Percentiles rank a stretch among this genome's conserved stretches.
phyloP scores from a whole-genome alignment of 1,140 invertebrate species.

The Drosophila biarmipes region DNA sequence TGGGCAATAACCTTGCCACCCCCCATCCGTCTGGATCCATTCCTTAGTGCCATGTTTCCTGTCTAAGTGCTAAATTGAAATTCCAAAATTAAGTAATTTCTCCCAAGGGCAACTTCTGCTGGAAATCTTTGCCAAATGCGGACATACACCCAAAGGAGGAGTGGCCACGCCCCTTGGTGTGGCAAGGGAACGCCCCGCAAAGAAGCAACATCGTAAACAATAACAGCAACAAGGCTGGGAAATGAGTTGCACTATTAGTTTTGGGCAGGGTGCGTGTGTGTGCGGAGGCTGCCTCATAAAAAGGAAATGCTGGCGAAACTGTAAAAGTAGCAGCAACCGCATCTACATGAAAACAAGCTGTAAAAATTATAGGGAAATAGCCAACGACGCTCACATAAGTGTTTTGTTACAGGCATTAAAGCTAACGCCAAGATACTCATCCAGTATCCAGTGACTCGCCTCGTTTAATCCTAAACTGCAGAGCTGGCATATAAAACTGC shows the following conservation, averaged over 20 bases:
- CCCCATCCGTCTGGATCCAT: neutral
- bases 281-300: conserved; percentile 42
- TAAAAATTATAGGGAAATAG: conserved; percentile 77
- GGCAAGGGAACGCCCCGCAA: conserved; percentile 47
- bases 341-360: conserved; percentile 67
- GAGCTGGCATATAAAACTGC: conserved; percentile 18
- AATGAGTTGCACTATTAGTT: conserved; percentile 78
- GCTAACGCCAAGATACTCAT: conserved; percentile 23
- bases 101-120: conserved; percentile 65
- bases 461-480: conserved; percentile 39
- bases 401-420: conserved; percentile 46
- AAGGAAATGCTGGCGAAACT: conserved; percentile 31
- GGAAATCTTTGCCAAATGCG: conserved; percentile 38
- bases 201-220: conserved; percentile 52
- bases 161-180: conserved; percentile 58
- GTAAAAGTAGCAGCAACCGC: conserved; percentile 28
- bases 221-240: conserved; percentile 59
- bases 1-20: neutral
- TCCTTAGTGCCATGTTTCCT: conserved; percentile 36
- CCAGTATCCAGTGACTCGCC: conserved; percentile 32
- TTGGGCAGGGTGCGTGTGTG: neutral
- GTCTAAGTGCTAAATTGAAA: conserved; percentile 82
- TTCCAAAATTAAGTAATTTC: conserved; percentile 82
- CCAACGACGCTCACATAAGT: conserved; percentile 46
- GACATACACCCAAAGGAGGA: conserved; percentile 1